Evolutionary conservation across 2,888 invertebrate species (phyloP).

Genomic region (Julus scandinavius): DNA sequence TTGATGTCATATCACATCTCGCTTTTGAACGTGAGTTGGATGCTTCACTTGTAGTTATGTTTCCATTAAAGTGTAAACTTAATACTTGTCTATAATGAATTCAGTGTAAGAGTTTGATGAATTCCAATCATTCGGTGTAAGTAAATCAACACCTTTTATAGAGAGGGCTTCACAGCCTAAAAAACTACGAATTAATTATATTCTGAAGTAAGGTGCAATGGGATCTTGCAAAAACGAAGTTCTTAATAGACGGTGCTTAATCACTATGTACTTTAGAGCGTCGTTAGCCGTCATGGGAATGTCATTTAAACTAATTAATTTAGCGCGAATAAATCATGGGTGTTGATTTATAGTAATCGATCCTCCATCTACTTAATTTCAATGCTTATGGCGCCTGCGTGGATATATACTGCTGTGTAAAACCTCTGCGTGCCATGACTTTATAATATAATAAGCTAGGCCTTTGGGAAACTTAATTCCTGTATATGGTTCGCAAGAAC

Average conservation of each 20-base stretch:
- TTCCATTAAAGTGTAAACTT: background rate
- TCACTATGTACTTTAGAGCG: constrained; percentile 16
- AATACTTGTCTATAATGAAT: background rate
- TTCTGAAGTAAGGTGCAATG: constrained; percentile 17
- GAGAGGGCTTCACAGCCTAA: background rate
- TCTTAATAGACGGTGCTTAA: constrained; percentile 40
- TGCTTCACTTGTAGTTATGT: too few species aligned
- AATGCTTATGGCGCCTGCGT: background rate
- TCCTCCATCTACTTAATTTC: constrained; percentile 29
- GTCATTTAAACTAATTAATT: constrained; percentile 45
- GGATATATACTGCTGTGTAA: background rate
- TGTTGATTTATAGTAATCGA: constrained; percentile 43
- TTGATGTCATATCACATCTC: too few species aligned
- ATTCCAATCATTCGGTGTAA: background rate
- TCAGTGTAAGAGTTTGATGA: background rate
- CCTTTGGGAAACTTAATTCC: constrained; percentile 20
- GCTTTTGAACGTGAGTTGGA: too few species aligned
- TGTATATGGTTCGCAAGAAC: background rate
- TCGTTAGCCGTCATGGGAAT: constrained; percentile 43
- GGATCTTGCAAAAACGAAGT: background rate
- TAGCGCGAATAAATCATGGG: constrained; percentile 40
- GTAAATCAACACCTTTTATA: background rate
- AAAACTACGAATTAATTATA: background rate
- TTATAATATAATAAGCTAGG: background rate
- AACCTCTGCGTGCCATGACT: constrained; percentile 1